Conservation (phyloP, 1,140 invertebrate genomes). For the Drosophila pandora region DNA sequence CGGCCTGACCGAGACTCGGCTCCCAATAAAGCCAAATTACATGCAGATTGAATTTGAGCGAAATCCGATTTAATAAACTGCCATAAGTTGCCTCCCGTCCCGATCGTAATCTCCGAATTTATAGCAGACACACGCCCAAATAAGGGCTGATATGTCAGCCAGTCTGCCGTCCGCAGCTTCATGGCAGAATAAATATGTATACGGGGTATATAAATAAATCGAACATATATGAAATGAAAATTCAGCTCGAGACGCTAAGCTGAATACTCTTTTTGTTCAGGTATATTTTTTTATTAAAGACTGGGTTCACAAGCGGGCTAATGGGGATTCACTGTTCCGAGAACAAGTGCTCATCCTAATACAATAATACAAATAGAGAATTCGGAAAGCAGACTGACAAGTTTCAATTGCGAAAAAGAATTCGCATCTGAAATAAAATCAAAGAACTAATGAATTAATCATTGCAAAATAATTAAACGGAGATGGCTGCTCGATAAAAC, state of each 20-base stretch:
- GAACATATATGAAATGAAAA: slow-evolving; percentile 41
- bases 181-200: slow-evolving; percentile 71
- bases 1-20: slow-evolving; percentile 1
- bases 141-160: slow-evolving; percentile 20
- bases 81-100: slow-evolving; percentile 45
- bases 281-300: neutral
- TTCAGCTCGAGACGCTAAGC: neutral
- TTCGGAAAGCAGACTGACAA: slow-evolving; percentile 10
- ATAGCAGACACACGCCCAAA: slow-evolving; percentile 43
- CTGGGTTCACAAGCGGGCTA: no score
- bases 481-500: slow-evolving; percentile 19
- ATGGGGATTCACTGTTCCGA: no score
- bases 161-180: neutral
- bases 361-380: slow-evolving; percentile 20
- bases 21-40: slow-evolving; percentile 47
- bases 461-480: slow-evolving; percentile 46
- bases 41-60: slow-evolving; percentile 73
- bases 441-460: slow-evolving; percentile 20
- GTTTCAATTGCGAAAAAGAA: slow-evolving; percentile 19
- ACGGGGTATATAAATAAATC: slow-evolving; percentile 69
- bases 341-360: no score
- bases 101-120: slow-evolving; percentile 69
- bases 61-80: slow-evolving; percentile 77
- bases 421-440: slow-evolving; percentile 9
- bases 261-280: slow-evolving; percentile 4